Percentiles rank a stretch among this genome's conserved stretches.
phyloP scores from a whole-genome alignment of 1,140 invertebrate genomes.

The Aphis craccivora region DNA sequence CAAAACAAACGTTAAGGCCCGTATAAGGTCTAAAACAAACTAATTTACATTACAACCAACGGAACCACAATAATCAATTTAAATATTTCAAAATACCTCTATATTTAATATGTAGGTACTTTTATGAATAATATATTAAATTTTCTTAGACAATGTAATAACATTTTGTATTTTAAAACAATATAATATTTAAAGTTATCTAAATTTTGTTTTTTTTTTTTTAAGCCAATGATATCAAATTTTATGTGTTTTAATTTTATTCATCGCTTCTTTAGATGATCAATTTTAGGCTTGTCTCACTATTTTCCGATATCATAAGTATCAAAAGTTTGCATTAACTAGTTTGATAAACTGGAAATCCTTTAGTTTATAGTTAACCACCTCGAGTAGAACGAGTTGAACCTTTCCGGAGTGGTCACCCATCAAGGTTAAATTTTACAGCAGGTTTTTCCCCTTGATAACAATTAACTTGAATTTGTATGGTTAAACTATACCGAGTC shows the following conservation, averaged over 20 bases:
- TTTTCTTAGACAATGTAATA: too few relatives aligned
- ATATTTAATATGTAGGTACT: neutral
- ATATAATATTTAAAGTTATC: neutral
- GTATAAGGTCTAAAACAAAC: neutral
- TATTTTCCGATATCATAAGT: constrained; percentile 32
- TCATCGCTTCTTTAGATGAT: neutral
- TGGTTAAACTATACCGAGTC: neutral
- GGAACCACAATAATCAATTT: neutral
- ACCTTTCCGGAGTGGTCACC: constrained; percentile 32
- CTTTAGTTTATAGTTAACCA: constrained; percentile 26
- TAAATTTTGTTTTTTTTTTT: neutral
- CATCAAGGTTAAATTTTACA: constrained; percentile 21
- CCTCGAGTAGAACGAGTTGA: constrained; percentile 48
- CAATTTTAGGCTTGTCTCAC: neutral
- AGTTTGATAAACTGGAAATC: constrained; percentile 55
- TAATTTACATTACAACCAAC: neutral
- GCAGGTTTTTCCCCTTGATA: constrained; percentile 33
- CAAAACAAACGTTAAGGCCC: too few relatives aligned
- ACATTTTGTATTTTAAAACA: too few relatives aligned
- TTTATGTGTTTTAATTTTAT: neutral
- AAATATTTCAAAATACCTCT: neutral
- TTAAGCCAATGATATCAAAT: neutral
- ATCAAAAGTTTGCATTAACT: constrained; percentile 39
- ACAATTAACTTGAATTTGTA: constrained; percentile 41
- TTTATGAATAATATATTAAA: neutral